These are phyloP conservation scores for Ceyx melanurus DNA, from an alignment of 2,113 vertebrate species.

Conservation along the genomic window DNA sequence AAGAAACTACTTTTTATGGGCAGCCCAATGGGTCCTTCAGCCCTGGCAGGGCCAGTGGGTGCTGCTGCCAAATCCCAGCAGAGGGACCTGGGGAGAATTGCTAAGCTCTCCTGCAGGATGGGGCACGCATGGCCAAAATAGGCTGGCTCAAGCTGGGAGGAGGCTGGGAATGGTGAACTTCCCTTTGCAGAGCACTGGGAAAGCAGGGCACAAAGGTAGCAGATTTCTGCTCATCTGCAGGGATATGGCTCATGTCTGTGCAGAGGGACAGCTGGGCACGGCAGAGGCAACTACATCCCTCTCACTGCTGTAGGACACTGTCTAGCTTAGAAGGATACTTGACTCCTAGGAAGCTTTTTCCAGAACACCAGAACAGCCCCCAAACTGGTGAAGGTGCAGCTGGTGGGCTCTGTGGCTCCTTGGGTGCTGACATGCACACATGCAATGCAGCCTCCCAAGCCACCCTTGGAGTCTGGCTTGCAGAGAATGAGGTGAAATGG, in stretches of 20 bases:
- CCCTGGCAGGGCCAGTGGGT: not conserved
- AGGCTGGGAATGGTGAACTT: not conserved
- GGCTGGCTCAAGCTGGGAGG: not conserved
- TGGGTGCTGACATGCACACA: not conserved
- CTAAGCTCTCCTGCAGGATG: not conserved
- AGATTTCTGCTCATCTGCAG: not conserved
- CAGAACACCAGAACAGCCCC: not conserved
- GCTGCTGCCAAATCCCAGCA: not conserved
- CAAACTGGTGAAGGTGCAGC: not conserved
- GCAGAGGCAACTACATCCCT: not conserved
- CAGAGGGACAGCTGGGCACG: not conserved
- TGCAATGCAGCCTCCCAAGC: not conserved
- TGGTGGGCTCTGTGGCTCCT: not conserved
- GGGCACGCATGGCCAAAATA: not conserved
- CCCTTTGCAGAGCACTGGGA: not conserved
- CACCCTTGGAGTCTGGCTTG: not conserved
- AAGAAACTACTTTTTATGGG: not conserved
- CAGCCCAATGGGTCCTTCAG: not conserved
- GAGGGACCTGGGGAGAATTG: not conserved
- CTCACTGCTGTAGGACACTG: not conserved
- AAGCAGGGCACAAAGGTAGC: not conserved
- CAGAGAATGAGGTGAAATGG: not conserved
- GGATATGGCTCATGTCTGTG: fast-evolving
- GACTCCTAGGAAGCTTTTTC: not conserved
- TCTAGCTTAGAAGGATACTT: not conserved